Base-by-base conservation (phyloP, 2,113 vertebrate genomes). In the Paedocypris sp. region DNA sequence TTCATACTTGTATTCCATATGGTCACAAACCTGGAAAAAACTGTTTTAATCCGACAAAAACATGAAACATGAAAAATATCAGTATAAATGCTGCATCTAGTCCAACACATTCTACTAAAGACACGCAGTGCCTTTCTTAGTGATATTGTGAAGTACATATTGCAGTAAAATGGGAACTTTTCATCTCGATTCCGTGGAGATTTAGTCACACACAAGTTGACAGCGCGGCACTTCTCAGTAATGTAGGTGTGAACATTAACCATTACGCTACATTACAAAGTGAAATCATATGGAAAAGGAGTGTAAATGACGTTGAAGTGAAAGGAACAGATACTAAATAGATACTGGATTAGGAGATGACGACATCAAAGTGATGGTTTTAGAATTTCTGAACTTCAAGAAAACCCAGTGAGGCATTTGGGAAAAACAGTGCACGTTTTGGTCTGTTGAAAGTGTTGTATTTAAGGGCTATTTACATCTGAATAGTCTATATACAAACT, bases 371-470 rank as follows among this genome's bases (percentile, higher is more conserved):
- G 42, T 56, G 41, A 56, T 28, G 4, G 20, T 22, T 16, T 53
- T 45, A 39, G 25, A 43, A 29, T 46, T 57, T 12, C 46, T 69
- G 69, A 64, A 73, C 51, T 32, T 48, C 28, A 52, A 38, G 38
- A 52, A 46, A 39, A 19, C 52, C 53, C 31, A 45, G 50, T 60
- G 29, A 64, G 48, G 38, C 57, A 63, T 54, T 51, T 43, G n/a
- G 42, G 56, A 35, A 39, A 43, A 62, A 39, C 32, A 36, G 41
- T 54, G 59, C 49, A 61, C 20, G 36, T 62, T 62, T 71, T 68
- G 66, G 66, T 62, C 42, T 56, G 69, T 67, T 60, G 68, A 67
- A 66, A 66, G 60, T 56, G 60, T 63, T 38, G 29, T 45, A 33
- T 23, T 35, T 65, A 39, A 31, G 31, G 26, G 49, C n/a, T n/a